Evolutionary conservation across 2,888 invertebrate species (phyloP), one percentile per base, ranked within the genome.

Genomic region (Parnassius mnemosyne): DNA sequence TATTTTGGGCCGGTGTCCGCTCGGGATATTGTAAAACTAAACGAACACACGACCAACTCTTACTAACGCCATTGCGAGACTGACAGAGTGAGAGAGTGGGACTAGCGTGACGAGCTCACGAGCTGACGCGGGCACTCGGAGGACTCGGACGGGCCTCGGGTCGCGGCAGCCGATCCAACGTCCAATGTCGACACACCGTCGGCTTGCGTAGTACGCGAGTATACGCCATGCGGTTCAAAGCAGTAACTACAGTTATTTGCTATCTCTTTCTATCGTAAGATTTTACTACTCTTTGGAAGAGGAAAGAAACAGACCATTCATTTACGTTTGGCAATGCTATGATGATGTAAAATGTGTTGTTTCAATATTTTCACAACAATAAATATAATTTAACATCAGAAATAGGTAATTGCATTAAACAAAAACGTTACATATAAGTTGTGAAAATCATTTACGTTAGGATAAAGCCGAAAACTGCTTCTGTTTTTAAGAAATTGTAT

Each of bases 1-100:
- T 89, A 90, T 92, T 92, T 91, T 92, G 91, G 92, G 91, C 90
- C 92, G 92, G 92, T 92, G 91, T 91, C 92, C 92, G 92, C 91
- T 92, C 91, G 89, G 91, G 88, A 81, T 85, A 79, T 80, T 79
- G 77, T 77, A 77, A 85, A 82, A 81, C 82, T 87, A 92, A 86
- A 86, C 85, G 87, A 85, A 87, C 89, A 85, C 87, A 84, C 87
- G 73, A 86, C 90, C 84, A 73, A 75, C 81, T 77, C 81, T 77
- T 79, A 84, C 84, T 80, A 88, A 84, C 91, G 91, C 92, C 92
- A 92, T 92, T 88, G 90, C 92, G 91, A 89, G 91, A 92, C 92
- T 92, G 80, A 72, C 68, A 65, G 68, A 69, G 68, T 34, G 34
- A 34, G 34, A 34, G 34, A 34, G 34, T 34, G 34, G 7, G 34